These are phyloP conservation scores for Neodiprion fabricii DNA, from an alignment of 1,140 invertebrate species.

Conservation along the genomic window DNA sequence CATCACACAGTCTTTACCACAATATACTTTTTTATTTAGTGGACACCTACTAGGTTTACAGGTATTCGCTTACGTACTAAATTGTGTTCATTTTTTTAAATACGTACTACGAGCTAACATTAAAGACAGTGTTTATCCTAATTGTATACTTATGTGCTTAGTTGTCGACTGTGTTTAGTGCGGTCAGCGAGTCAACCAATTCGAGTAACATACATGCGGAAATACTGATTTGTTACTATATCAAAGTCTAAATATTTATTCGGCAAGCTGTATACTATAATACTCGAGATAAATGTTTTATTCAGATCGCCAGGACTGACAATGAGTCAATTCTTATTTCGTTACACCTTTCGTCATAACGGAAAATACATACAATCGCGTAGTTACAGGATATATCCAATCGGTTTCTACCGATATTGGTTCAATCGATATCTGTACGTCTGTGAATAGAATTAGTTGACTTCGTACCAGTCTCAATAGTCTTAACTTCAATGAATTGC, in stretches of 20 bases:
- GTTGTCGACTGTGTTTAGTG: conserved; percentile 41
- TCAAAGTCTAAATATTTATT: background rate
- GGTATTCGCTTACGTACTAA: conserved; percentile 60
- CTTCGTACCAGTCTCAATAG: conserved; percentile 14
- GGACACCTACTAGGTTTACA: conserved; percentile 63
- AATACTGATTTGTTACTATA: background rate
- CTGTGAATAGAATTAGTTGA: background rate
- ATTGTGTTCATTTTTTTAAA: conserved; percentile 51
- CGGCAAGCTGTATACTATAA: background rate
- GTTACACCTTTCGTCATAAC: too few species aligned
- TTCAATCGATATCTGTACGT: too few species aligned
- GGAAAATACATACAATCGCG: too few species aligned
- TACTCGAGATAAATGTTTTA: background rate
- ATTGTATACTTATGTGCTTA: conserved; percentile 61
- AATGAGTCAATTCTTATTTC: too few species aligned
- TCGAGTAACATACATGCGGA: background rate
- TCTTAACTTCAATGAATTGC: conserved; percentile 49
- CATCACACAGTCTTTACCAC: conserved; percentile 44
- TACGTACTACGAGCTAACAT: conserved; percentile 62
- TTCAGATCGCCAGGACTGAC: background rate
- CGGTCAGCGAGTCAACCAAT: conserved; percentile 2
- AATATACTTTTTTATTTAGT: conserved; percentile 61
- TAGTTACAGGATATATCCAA: too few species aligned
- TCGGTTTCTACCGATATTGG: too few species aligned
- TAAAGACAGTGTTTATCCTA: conserved; percentile 57